Base-by-base conservation (phyloP, 2,888 invertebrate species). In the Chloromyia formosa region DNA sequence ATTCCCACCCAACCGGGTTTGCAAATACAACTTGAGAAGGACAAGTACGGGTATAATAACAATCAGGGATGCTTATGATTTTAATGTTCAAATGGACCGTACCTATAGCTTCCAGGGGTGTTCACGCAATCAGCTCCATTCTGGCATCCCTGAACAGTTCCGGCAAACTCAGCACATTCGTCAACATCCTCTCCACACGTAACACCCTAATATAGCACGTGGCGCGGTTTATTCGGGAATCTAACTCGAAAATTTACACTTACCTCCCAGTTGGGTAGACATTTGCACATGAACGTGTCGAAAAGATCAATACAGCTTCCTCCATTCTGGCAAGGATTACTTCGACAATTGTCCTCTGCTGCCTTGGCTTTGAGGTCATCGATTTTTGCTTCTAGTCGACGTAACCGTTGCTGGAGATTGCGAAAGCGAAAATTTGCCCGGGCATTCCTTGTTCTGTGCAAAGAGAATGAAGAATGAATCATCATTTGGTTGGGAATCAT, bases 101-200 rank as follows among this genome's bases (percentile, higher is more conserved):
- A 93, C 89, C 90, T 90, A 82, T 93, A 96, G 14, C 91, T 87
- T 73, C 97, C 97, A 1, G 88, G 90, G 74, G 87, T 89, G 83
- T 97, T 96, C 20, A 90, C 84, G 81, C 97, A 97, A 1, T 91
- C 91, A 0, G 93, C 96, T 14, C 93, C 93, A 86, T 97, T 95
- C 86, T 97, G 96, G 83, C 97, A 97, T 1, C 96, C 96, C 58
- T 94, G 87, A 82, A 94, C 95, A 0, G 96, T 96, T 40, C 94
- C 95, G 7, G 88, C 88, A 81, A 91, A 94, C 79, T 89, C 88
- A 0, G 88, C 87, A 83, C 97, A 97, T 86, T 97, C 97, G 82
- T 97, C 93, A 0, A 97, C 93, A 83, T 97, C 97, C 1, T 84
- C 83, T 68, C 90, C 89, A 83, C 97, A 97, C 1, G 83, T 85